Conservation (phyloP, 2,113 vertebrate genomes). For the Physeter macrocephalus region DNA sequence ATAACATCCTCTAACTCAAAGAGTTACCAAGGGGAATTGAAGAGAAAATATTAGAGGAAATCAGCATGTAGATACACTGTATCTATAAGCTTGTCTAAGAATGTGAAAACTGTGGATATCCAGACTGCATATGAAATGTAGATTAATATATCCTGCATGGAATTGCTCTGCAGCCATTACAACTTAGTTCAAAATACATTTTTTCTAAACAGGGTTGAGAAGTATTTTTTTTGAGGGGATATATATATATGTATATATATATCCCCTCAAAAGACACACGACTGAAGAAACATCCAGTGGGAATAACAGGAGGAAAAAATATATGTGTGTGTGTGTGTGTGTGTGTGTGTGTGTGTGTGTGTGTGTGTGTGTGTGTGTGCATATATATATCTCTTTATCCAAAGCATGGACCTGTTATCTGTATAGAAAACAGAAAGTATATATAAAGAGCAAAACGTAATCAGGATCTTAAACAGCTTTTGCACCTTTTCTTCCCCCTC, state of each 20-base stretch:
- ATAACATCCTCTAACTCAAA: conserved; percentile 45
- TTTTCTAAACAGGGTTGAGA: background rate
- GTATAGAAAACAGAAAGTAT: background rate
- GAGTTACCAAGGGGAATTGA: background rate
- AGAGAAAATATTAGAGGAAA: conserved; percentile 27
- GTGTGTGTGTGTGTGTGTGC: accelerated
- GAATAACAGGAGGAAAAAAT: background rate
- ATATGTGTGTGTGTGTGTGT: background rate
- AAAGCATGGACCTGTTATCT: background rate
- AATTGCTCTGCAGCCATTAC: background rate
- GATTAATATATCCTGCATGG: background rate
- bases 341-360: accelerated
- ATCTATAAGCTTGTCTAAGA: background rate
- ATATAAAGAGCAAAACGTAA: conserved; percentile 32
- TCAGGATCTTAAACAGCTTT: conserved; percentile 48
- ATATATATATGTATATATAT: too few species aligned
- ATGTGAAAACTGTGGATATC: background rate
- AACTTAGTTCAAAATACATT: accelerated
- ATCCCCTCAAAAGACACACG: accelerated
- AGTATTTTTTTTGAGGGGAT: background rate
- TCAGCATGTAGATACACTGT: background rate
- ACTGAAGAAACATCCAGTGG: background rate
- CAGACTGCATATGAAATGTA: background rate
- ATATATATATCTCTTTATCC: background rate
- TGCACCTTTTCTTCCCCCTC: conserved; percentile 1